A percentile compares a stretch with the other conserved stretches of the same genome.
Evolutionary conservation across 2,797 vertebrate genomes (phyloP).

Genomic region (Trachurus trachurus): DNA sequence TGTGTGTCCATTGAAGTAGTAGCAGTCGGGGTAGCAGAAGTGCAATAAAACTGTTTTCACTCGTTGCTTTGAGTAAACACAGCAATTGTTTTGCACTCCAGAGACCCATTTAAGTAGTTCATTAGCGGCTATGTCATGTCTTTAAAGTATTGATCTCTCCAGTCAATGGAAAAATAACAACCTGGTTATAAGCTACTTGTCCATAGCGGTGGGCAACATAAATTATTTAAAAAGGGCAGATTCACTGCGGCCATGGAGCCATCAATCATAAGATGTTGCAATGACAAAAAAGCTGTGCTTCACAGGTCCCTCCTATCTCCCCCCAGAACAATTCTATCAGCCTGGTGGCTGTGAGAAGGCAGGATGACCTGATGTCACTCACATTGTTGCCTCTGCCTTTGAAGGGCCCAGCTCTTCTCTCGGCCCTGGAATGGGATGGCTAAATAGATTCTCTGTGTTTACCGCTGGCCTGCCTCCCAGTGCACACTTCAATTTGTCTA

Average conservation of each 20-base stretch:
- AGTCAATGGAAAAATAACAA: slow-evolving; percentile 99
- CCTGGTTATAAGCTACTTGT: slow-evolving; percentile 97
- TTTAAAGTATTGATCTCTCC: slow-evolving; percentile 95
- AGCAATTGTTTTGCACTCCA: slow-evolving; percentile 83
- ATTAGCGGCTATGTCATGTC: slow-evolving; percentile 92
- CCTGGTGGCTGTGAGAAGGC: slow-evolving; percentile 94
- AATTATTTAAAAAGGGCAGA: slow-evolving; percentile 99
- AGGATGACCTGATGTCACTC: slow-evolving; percentile 96
- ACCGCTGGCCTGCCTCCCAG: slow-evolving; percentile 90
- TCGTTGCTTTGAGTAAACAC: slow-evolving; percentile 77
- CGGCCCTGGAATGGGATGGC: slow-evolving; percentile 92
- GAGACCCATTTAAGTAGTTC: slow-evolving; percentile 88
- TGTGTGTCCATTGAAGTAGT: slow-evolving; percentile 33
- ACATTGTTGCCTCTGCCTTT: slow-evolving; percentile 98
- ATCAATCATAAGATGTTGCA: slow-evolving; percentile 99
- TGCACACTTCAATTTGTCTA: slow-evolving; percentile 96
- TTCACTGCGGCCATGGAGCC: slow-evolving; percentile 97
- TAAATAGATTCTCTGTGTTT: slow-evolving; percentile 97
- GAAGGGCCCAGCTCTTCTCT: slow-evolving; percentile 91
- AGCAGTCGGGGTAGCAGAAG: slow-evolving; percentile 45
- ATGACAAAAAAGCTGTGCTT: slow-evolving; percentile 96
- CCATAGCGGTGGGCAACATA: slow-evolving; percentile 98
- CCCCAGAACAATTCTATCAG: slow-evolving; percentile 98
- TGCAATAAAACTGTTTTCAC: slow-evolving; percentile 64
- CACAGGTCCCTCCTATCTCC: slow-evolving; percentile 92